These are phyloP conservation scores for Mandrillus leucophaeus DNA, from an alignment of 2,113 vertebrate genomes.

Conservation along the genomic window DNA sequence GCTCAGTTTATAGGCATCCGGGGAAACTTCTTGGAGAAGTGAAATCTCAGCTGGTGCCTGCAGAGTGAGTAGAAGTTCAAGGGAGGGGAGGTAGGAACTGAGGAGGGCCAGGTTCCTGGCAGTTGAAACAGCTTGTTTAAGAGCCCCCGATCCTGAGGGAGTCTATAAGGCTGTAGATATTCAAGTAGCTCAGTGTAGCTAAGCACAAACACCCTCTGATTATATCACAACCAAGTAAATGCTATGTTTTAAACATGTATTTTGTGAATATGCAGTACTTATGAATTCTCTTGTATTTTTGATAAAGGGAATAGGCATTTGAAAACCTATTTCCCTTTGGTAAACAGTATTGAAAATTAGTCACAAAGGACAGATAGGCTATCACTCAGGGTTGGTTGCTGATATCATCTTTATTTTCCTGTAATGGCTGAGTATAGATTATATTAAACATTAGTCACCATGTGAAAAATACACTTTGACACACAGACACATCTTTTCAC, in stretches of 20 bases:
- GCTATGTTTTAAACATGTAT: not conserved
- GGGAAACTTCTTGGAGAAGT: slow-evolving; percentile 32
- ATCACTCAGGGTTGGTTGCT: slow-evolving; percentile 41
- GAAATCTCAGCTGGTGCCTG: not conserved
- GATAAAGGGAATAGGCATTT: slow-evolving; percentile 45
- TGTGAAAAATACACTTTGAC: slow-evolving; percentile 73
- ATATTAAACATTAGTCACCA: slow-evolving; percentile 70
- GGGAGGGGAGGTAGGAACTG: not conserved
- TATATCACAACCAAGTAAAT: not conserved
- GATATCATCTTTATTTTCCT: slow-evolving; percentile 72
- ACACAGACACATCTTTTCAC: slow-evolving; percentile 66
- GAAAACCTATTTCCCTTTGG: slow-evolving; percentile 64
- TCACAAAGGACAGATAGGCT: slow-evolving; percentile 69
- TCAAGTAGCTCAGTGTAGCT: not conserved
- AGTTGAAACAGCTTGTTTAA: not conserved
- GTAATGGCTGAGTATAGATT: slow-evolving; percentile 49
- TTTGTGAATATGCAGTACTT: not conserved
- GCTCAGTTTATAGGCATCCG: not conserved
- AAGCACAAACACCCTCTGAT: not conserved
- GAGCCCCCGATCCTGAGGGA: not conserved
- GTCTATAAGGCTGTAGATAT: not conserved
- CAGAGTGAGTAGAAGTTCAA: not conserved
- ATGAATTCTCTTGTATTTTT: slow-evolving; percentile 8
- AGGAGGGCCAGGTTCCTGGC: not conserved
- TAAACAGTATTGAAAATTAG: slow-evolving; percentile 66